phyloP scores from a whole-genome alignment of 1,140 invertebrate genomes.

The Anadara kagoshimensis region DNA sequence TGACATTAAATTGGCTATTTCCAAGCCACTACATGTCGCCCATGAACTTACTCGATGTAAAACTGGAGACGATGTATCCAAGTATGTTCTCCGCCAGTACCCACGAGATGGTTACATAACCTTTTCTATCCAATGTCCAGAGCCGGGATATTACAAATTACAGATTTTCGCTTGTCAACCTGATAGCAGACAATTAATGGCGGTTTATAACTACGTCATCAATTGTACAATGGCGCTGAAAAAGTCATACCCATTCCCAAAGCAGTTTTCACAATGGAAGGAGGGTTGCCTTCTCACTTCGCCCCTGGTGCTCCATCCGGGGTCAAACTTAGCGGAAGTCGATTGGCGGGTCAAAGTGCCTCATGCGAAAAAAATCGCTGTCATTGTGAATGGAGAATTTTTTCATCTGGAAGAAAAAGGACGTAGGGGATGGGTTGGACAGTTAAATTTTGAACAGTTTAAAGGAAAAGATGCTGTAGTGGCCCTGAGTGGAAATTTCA shows the following conservation, averaged over 20 bases:
- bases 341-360: conserved; percentile 59
- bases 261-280: conserved; percentile 72
- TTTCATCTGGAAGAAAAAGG: conserved; percentile 61
- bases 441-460: conserved; percentile 53
- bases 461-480: conserved; percentile 58
- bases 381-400: conserved; percentile 68
- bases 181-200: conserved; percentile 60
- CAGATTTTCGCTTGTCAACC: conserved; percentile 64
- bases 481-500: conserved; percentile 65
- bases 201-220: conserved; percentile 70
- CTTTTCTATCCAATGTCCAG: conserved; percentile 53
- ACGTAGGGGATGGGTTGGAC: conserved; percentile 56
- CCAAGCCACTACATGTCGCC: conserved; percentile 57
- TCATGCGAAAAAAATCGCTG: conserved; percentile 64
- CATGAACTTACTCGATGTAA: conserved; percentile 52
- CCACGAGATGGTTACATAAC: conserved; percentile 42
- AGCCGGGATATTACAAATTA: conserved; percentile 66
- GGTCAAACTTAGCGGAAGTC: conserved; percentile 41
- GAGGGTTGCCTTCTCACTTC: conserved; percentile 68
- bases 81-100: conserved; percentile 62
- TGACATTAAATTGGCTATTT: conserved; percentile 51
- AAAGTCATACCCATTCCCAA: conserved; percentile 59
- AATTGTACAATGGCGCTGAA: conserved; percentile 39
- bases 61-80: conserved; percentile 45
- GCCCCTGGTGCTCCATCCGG: conserved; percentile 58